These are phyloP conservation scores for Eristalis tenax DNA, from an alignment of 2,888 invertebrate genomes.

Conservation along the genomic window DNA sequence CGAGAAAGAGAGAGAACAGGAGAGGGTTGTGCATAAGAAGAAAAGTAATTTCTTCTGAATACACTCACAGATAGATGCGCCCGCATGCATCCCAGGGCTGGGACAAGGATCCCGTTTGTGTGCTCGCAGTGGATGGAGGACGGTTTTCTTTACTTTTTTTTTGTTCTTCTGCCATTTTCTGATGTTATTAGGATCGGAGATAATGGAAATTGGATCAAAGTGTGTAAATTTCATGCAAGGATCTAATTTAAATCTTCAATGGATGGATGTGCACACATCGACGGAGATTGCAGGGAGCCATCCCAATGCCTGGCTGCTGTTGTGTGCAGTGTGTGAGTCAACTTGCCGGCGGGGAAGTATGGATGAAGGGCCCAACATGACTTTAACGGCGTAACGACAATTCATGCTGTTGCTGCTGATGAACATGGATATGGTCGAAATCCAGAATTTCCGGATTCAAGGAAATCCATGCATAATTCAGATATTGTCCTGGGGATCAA, in stretches of 20 bases:
- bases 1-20: not conserved
- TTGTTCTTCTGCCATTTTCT: constrained; percentile 3
- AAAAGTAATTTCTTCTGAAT: constrained; percentile 58
- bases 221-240: constrained; percentile 30
- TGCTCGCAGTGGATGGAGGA: not conserved
- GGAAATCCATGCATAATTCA: too few species aligned
- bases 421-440: not conserved
- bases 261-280: not conserved
- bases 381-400: not conserved
- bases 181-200: constrained; percentile 48
- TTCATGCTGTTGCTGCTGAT: not conserved
- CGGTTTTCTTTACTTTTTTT: constrained; percentile 6
- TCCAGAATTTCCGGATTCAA: too few species aligned
- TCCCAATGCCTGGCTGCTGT: not conserved
- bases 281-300: not conserved
- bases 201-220: constrained; percentile 57
- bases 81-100: constrained; percentile 21
- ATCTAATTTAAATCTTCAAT: constrained; percentile 16
- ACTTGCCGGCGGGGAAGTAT: not conserved
- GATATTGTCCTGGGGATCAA: too few species aligned
- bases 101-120: constrained; percentile 15
- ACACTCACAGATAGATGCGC: constrained; percentile 12
- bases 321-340: not conserved
- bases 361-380: not conserved
- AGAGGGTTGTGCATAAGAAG: constrained; percentile 48